Conservation (phyloP, 2,113 vertebrate genomes). For the Oryzias woworae region DNA sequence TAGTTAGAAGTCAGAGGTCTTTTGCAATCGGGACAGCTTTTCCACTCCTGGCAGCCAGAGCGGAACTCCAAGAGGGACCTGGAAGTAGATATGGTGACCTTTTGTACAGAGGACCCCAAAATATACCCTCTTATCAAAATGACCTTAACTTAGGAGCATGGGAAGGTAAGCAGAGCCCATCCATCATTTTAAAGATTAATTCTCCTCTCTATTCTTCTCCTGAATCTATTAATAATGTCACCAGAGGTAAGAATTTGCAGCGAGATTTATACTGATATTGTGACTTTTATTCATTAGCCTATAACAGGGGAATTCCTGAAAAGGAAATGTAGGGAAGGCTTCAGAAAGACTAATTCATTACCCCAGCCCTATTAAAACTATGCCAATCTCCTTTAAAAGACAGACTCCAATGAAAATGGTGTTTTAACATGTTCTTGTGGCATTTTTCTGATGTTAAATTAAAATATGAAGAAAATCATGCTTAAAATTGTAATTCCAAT, state of each 20-base stretch:
- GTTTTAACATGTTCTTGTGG: conserved; percentile 25
- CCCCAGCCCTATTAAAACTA: conserved; percentile 31
- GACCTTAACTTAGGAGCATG: conserved; percentile 76
- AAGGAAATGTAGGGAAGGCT: conserved; percentile 57
- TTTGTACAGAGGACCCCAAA: conserved; percentile 72
- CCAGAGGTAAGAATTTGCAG: conserved; percentile 64
- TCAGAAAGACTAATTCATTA: conserved; percentile 47
- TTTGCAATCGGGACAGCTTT: conserved; percentile 65
- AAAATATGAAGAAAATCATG: too few relatives aligned
- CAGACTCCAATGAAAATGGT: neutral
- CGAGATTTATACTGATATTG: conserved; percentile 80
- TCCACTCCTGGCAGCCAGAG: conserved; percentile 67
- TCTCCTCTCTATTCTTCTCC: conserved; percentile 73
- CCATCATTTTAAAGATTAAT: conserved; percentile 80
- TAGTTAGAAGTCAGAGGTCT: conserved; percentile 65
- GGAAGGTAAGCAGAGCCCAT: conserved; percentile 74
- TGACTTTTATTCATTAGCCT: conserved; percentile 78
- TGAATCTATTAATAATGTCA: conserved; percentile 78
- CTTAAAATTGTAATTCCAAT: too few relatives aligned
- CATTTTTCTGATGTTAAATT: too few relatives aligned
- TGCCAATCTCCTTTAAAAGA: conserved; percentile 23
- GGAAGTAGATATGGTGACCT: conserved; percentile 77
- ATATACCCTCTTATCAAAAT: conserved; percentile 78
- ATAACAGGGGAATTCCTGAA: conserved; percentile 58
- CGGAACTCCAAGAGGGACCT: conserved; percentile 68